These are phyloP conservation scores for Dunckerocampus dactyliophorus DNA, from an alignment of 2,113 vertebrate genomes.

Conservation along the genomic window DNA sequence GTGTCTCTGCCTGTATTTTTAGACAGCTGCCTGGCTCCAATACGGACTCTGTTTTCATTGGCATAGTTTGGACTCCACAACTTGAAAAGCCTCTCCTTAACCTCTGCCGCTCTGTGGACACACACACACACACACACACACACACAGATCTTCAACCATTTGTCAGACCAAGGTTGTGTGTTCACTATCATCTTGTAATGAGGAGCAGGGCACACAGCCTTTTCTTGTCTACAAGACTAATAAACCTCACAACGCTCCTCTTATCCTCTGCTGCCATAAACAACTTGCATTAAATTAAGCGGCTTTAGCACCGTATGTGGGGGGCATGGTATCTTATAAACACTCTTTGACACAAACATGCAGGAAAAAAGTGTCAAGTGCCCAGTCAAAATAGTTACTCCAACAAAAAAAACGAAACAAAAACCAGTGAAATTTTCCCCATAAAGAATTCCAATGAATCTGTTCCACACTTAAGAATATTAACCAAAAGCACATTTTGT, in stretches of 20 bases:
- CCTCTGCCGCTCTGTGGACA: slow-evolving; percentile 42
- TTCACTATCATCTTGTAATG: slow-evolving; percentile 63
- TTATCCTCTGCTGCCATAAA: slow-evolving; percentile 24
- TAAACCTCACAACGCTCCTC: slow-evolving; percentile 60
- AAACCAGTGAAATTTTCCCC: too few relatives aligned
- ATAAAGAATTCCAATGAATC: too few relatives aligned
- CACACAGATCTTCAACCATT: slow-evolving; percentile 48
- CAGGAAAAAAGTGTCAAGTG: neutral
- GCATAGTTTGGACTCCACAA: slow-evolving; percentile 65
- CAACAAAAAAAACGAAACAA: too few relatives aligned
- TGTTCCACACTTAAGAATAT: too few relatives aligned
- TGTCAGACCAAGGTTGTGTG: slow-evolving; percentile 61
- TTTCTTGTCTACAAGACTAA: slow-evolving; percentile 62
- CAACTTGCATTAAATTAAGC: slow-evolving; percentile 28
- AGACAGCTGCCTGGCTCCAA: slow-evolving; percentile 67
- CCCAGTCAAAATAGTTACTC: neutral
- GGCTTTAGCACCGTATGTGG: neutral
- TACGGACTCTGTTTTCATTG: slow-evolving; percentile 68
- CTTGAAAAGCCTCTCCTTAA: slow-evolving; percentile 69
- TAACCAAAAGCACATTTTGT: too few relatives aligned
- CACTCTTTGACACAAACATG: slow-evolving; percentile 2
- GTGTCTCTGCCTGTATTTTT: slow-evolving; percentile 69
- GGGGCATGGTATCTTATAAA: slow-evolving; percentile 17
- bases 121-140: slow-evolving; percentile 18
- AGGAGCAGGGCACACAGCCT: slow-evolving; percentile 63